Percentiles rank a stretch among this genome's conserved stretches.
Evolutionary conservation across 2,888 invertebrate species (phyloP).

Genomic region (Scotopteryx bipunctaria): DNA sequence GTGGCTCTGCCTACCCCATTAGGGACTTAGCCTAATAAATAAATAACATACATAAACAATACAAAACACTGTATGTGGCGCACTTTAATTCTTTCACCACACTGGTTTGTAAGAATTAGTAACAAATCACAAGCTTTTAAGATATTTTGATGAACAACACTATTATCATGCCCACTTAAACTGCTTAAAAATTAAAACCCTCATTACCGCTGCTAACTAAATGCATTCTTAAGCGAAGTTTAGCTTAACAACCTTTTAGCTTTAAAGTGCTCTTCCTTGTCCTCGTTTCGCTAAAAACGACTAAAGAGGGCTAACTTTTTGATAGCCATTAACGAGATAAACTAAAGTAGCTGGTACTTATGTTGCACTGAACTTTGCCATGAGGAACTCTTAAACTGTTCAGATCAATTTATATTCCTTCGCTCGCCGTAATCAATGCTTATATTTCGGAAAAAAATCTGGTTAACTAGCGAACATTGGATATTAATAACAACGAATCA

Average conservation of each 20-base stretch:
- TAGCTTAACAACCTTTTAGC: conserved; percentile 42
- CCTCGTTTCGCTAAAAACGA: conserved; percentile 37
- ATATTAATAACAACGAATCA: too few relatives aligned
- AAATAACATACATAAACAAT: too few relatives aligned
- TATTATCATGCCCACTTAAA: conserved; percentile 10
- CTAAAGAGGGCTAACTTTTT: conserved; percentile 12
- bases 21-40: too few relatives aligned
- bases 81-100: too few relatives aligned
- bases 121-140: neutral
- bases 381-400: neutral
- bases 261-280: conserved; percentile 54
- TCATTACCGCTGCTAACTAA: conserved; percentile 34
- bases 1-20: too few relatives aligned
- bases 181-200: conserved; percentile 30
- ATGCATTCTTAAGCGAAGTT: conserved; percentile 49
- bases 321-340: conserved; percentile 13
- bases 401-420: neutral
- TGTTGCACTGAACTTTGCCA: neutral
- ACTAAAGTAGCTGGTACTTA: neutral
- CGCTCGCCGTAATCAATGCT: too few relatives aligned
- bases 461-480: too few relatives aligned
- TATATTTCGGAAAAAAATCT: too few relatives aligned
- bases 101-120: too few relatives aligned
- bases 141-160: conserved; percentile 3
- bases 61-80: too few relatives aligned